Evolutionary conservation across 2,888 invertebrate genomes (phyloP).

Genomic region (Tyria jacobaeae): DNA sequence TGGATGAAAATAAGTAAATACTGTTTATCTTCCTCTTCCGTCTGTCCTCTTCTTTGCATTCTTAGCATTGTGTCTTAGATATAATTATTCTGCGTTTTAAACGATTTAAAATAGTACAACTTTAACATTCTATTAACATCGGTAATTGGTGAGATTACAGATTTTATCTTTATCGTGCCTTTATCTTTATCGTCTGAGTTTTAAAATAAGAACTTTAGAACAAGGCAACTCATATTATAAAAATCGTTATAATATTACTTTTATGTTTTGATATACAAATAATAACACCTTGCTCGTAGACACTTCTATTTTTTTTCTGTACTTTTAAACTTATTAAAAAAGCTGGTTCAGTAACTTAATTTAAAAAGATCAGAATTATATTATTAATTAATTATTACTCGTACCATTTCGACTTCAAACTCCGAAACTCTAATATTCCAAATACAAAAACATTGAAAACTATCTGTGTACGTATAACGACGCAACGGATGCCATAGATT

Average conservation of each 20-base stretch:
- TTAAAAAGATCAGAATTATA: conserved; percentile 15
- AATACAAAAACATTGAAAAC: conserved; percentile 17
- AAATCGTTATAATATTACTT: conserved; percentile 32
- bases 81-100: conserved; percentile 61
- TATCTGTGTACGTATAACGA: conserved; percentile 20
- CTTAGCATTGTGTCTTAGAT: too few species aligned
- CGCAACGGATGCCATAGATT: conserved; percentile 24
- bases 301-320: too few species aligned
- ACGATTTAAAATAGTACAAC: conserved; percentile 62
- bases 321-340: too few species aligned
- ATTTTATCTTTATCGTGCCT: conserved; percentile 40
- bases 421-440: conserved; percentile 5
- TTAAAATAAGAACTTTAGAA: conserved; percentile 48
- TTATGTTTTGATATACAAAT: too few species aligned
- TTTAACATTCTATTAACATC: conserved; percentile 51
- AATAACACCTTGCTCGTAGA: too few species aligned
- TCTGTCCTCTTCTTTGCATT: too few species aligned
- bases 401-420: background rate
- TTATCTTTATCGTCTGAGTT: conserved; percentile 47
- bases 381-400: background rate
- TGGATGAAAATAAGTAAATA: conserved; percentile 50
- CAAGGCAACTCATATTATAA: conserved; percentile 38
- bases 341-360: too few species aligned
- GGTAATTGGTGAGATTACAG: conserved; percentile 53
- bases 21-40: too few species aligned